Evolutionary conservation across 2,888 invertebrate species (phyloP).

Genomic region (Cephus sareptanus): DNA sequence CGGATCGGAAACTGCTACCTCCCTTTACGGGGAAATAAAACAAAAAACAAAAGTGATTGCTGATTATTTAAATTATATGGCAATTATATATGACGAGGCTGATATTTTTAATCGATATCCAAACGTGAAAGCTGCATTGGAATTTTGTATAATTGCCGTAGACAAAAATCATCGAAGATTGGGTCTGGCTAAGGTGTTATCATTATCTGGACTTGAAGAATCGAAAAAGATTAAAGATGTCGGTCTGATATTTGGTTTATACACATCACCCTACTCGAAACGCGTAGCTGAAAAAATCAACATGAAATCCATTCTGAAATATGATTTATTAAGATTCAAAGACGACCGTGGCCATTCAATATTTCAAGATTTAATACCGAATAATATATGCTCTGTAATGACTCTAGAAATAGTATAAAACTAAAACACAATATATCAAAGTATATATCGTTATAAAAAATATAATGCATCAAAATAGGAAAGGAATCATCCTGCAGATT

Average conservation of each 20-base stretch:
- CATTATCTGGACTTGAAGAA: conserved; percentile 26
- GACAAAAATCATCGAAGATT: conserved; percentile 33
- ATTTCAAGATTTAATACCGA: conserved; percentile 23
- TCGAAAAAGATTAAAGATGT: conserved; percentile 23
- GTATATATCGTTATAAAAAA: too few species aligned
- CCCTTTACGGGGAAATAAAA: conserved; percentile 18
- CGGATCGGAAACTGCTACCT: conserved; percentile 10
- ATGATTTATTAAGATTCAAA: conserved; percentile 29
- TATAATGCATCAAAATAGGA: neutral
- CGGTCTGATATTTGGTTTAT: conserved; percentile 36
- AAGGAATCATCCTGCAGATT: neutral
- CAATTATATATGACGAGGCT: conserved; percentile 29
- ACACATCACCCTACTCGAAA: conserved; percentile 36
- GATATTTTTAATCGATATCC: conserved; percentile 31
- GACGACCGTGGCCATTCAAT: conserved; percentile 17
- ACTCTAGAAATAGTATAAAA: conserved; percentile 16
- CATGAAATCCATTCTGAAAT: conserved; percentile 26
- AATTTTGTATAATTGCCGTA: conserved; percentile 43
- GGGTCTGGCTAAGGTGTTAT: conserved; percentile 33
- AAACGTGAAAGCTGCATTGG: conserved; percentile 25
- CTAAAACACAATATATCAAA: too few species aligned
- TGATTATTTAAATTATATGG: conserved; percentile 37
- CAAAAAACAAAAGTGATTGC: conserved; percentile 26
- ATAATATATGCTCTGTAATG: conserved; percentile 36
- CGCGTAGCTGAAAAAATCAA: conserved; percentile 32